Evolutionary conservation across 2,888 invertebrate species (phyloP), one percentile per base, ranked within the genome.

Genomic region (Zygaena filipendulae): DNA sequence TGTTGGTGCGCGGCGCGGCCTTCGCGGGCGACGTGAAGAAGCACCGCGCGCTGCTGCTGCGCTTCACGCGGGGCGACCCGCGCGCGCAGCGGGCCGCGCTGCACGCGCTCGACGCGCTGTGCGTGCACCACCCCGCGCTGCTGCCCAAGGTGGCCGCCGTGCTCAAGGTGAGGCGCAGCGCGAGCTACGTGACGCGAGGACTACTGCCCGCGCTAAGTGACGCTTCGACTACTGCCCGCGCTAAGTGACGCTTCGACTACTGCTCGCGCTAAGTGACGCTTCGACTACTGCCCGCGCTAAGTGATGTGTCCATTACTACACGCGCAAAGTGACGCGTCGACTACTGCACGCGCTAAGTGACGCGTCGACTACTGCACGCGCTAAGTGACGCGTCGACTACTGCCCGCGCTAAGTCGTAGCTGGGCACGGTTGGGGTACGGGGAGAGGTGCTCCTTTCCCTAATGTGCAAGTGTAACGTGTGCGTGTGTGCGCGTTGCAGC

Each of bases 51-150:
- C 80, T 95, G 39, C 74, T 95, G 52, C 74, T 94, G 55, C 90
- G 92, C 45, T 92, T 93, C 64, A 91, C 81, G 70, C 87, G 43
- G 84, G 87, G 45, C 53, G 93, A 94, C 59, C 64, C 84, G 16
- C 92, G 91, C 56, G 93, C 93, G 4, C 95, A 94, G 63, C 90
- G 95, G 43, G 92, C 96, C 74, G 84, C 98, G 46, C 85, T 99
- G 49, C 92, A 97, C 52, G 98, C 97, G 32, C 85, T 99, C 53
- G 97, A 98, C 59, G 95, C 95, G 64, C 87, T 97, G 26, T 91
- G 95, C 45, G 90, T 88, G 31, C 79, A 92, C 43, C 89, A 94
- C 70, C 85, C 87, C 36, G 72, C 82, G 29, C 84, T 99, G 48
- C 85, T 98, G 83, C 84, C 90, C 33, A 95, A 95, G 66, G 92